Evolutionary conservation across 2,113 vertebrate genomes (phyloP).

Genomic region (Rhinoderma darwinii): DNA sequence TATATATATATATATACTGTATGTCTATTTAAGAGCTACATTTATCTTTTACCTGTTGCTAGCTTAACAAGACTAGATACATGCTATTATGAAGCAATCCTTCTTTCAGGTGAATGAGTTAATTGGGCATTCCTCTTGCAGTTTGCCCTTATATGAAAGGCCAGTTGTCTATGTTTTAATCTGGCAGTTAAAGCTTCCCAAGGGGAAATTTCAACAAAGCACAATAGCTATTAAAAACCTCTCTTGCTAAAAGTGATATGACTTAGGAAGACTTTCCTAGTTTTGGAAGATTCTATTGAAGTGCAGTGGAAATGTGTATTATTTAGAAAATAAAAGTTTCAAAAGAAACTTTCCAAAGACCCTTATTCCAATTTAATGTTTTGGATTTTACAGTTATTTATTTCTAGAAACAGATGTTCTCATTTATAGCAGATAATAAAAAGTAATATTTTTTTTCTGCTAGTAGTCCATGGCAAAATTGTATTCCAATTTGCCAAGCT

Average conservation of each 20-base stretch:
- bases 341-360: constrained; percentile 13
- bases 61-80: constrained; percentile 11
- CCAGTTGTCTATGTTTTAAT: constrained; percentile 54
- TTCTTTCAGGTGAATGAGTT: constrained; percentile 51
- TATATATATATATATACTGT: neutral
- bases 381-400: neutral
- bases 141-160: constrained; percentile 56
- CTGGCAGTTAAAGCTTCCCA: constrained; percentile 51
- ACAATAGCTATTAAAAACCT: constrained; percentile 55
- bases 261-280: constrained; percentile 36
- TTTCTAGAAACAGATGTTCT: neutral
- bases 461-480: too few relatives aligned
- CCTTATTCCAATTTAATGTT: neutral
- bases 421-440: neutral
- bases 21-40: neutral
- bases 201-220: constrained; percentile 51
- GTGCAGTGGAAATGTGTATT: constrained; percentile 19
- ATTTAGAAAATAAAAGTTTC: constrained; percentile 50
- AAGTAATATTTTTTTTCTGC: neutral
- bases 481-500: neutral
- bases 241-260: constrained; percentile 51
- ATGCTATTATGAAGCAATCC: constrained; percentile 5
- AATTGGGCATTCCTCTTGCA: constrained; percentile 52
- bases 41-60: neutral
- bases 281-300: constrained; percentile 42